Evolutionary conservation across 2,888 invertebrate genomes (phyloP), one percentile per base, ranked within the genome.

Genomic region (Euplagia quadripunctaria): DNA sequence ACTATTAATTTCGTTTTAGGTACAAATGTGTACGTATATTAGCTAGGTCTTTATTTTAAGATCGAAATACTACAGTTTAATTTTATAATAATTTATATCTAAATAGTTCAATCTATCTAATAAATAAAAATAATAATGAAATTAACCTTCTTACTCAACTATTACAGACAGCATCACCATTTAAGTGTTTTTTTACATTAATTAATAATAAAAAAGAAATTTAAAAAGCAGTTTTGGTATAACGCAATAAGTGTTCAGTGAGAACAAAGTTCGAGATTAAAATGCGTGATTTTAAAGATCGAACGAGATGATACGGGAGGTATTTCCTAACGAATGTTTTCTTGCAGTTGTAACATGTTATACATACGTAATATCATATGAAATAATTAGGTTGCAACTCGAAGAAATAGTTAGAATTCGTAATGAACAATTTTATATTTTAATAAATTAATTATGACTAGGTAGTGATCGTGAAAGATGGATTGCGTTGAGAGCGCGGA

Each of bases 241-340:
- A 55, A 79, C 73, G 79, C 79, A 83, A 77, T 78, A 76, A 63
- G 73, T 78, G 78, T 80, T 74, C 69, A 72, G 79, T 77, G 68
- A 82, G 73, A 82, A 79, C 70, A 75, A 69, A 76, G 74, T 76
- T 76, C 70, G 52, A 82, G 82, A 81, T 79, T 75, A 79, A 83
- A 82, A 84, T 81, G 75, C 77, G 73, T 77, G 79, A 81, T 82
- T 81, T 76, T 77, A 65, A 64, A 84, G 84, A 84, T 84, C 72
- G 74, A 76, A 76, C 65, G 71, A 73, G 76, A 81, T 71, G 83
- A 83, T 83, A 83, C 41, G 76, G 67, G 17, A 76, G 76, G 84
- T 78, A 83, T 83, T 79, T 79, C 77, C 84, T 84, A 82, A 84
- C 79, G 84, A 84, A 82, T 84, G 84, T 81, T 70, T 77, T 76